Base-by-base conservation (phyloP, 2,888 invertebrate species). In the Monoplex corrugatus region DNA sequence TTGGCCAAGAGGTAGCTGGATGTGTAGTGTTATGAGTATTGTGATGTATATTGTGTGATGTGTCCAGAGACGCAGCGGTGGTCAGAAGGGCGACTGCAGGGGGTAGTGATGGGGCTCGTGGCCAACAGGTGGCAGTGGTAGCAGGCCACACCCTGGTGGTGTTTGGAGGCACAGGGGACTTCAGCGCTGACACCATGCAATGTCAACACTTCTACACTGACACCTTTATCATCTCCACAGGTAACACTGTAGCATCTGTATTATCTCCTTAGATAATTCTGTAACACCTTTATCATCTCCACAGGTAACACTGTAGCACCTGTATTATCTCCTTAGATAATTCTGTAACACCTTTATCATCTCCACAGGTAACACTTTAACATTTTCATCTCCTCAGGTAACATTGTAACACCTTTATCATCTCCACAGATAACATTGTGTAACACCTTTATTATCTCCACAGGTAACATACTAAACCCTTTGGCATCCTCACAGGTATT, bases 141-240 rank as follows among this genome's bases (percentile, higher is more conserved):
- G 93, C 93, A 8, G 94, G 94, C 3, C 93, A 95, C 82, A 86
- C 91, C 6, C 89, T 96, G 10, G 93, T 95, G 0, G 85, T 95
- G 68, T 95, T 92, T 91, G 96, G 95, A 40, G 95, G 95, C 10
- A 94, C 95, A 1, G 91, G 93, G 16, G 91, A 94, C 13, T 95
- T 95, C 89, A 93, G 93, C 91, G 32, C 91, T 16, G 95, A 95
- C 44, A 94, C 92, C 2, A 94, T 94, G 94, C 94, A 94, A 91
- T 95, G 95, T 86, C 91, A 92, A 75, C 91, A 92, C 35, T 93
- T 94, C 89, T 92, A 91, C 90, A 93, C 92, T 50, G 95, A 95
- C 90, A 93, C 93, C 2, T 94, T 91, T 82, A 57, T 92, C 35
- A 82, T 93, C 23, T 92, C 91, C 82, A 92, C 91, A 91, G 94